A percentile compares a stretch with the other conserved stretches of the same genome.
Evolutionary conservation across 2,797 vertebrate genomes (phyloP).

Genomic region (Falco rusticolus): DNA sequence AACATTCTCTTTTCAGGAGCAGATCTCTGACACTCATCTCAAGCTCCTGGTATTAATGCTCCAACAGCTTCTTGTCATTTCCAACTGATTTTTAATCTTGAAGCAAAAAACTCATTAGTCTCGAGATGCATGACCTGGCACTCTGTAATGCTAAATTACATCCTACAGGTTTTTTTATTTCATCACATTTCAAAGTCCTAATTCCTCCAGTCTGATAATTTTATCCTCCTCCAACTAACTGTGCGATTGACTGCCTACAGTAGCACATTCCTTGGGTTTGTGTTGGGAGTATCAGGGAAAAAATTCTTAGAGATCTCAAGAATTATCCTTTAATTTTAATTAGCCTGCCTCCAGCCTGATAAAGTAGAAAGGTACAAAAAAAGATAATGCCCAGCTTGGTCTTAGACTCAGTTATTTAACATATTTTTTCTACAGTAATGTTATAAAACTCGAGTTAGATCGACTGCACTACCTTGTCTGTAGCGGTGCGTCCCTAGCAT

Average conservation of each 20-base stretch:
- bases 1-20: not conserved
- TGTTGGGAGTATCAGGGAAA: not conserved
- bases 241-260: not conserved
- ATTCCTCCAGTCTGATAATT: not conserved
- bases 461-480: not conserved
- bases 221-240: not conserved
- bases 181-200: not conserved
- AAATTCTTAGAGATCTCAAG: not conserved
- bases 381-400: not conserved
- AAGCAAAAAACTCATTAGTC: not conserved
- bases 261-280: not conserved
- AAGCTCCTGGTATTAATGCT: not conserved
- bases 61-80: conserved; percentile 4
- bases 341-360: not conserved
- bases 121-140: not conserved
- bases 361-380: not conserved
- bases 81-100: not conserved
- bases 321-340: not conserved
- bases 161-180: not conserved
- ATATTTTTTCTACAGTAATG: not conserved
- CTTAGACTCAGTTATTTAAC: not conserved
- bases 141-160: not conserved
- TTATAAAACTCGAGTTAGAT: not conserved
- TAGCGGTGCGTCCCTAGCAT: not conserved
- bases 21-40: not conserved